A percentile compares a stretch with the other conserved stretches of the same genome.
phyloP scores from a whole-genome alignment of 2,797 vertebrate genomes.

The Heterohyrax brucei region DNA sequence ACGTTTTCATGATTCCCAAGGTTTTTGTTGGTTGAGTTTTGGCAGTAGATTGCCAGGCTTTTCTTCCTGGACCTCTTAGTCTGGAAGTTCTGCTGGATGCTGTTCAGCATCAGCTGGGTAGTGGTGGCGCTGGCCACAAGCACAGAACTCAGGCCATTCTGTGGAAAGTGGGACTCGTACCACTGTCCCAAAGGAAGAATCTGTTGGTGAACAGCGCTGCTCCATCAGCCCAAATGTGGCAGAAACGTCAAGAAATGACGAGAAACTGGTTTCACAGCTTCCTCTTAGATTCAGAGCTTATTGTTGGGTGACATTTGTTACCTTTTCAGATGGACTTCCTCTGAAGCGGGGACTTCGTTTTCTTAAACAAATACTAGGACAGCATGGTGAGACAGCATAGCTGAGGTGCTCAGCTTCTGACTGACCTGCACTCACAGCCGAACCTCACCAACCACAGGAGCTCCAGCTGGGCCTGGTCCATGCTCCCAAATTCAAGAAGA shows the following conservation, averaged over 20 bases:
- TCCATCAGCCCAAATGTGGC: not conserved
- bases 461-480: not conserved
- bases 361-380: not conserved
- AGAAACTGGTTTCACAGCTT: not conserved
- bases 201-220: not conserved
- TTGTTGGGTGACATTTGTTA: not conserved
- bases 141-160: not conserved
- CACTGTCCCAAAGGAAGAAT: not conserved
- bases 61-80: not conserved
- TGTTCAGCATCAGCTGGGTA: not conserved
- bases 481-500: not conserved
- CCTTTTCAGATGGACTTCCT: not conserved
- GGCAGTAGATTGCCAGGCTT: not conserved
- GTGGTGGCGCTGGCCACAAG: not conserved
- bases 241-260: not conserved
- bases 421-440: not conserved
- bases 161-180: not conserved
- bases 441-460: too few relatives aligned
- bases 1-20: not conserved
- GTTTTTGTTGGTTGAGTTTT: not conserved
- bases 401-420: not conserved
- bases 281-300: not conserved
- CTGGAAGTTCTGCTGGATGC: not conserved
- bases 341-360: not conserved
- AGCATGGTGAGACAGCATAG: not conserved